These are phyloP conservation scores for Eurytoma adleriae DNA, from an alignment of 2,888 invertebrate genomes.

Conservation along the genomic window DNA sequence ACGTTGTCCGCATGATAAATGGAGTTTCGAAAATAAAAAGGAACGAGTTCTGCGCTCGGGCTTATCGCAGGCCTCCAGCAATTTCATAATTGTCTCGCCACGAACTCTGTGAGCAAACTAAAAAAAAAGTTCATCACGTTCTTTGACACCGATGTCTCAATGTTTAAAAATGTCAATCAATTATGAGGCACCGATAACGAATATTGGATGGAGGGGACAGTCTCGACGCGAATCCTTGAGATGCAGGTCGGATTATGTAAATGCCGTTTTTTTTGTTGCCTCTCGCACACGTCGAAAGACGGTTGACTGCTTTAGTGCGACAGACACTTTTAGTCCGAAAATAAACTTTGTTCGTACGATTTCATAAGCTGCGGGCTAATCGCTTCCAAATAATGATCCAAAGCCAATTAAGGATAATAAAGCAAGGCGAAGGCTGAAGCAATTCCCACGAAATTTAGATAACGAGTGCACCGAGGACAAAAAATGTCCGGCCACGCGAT, in stretches of 20 bases:
- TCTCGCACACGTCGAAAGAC: no score
- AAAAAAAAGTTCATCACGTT: no score
- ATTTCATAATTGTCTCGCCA: slow-evolving; percentile 28
- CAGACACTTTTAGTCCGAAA: neutral
- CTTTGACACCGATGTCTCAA: no score
- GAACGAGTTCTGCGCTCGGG: slow-evolving; percentile 4
- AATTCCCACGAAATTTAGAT: slow-evolving; percentile 24
- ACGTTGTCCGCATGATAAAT: slow-evolving; percentile 39
- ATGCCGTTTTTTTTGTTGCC: neutral
- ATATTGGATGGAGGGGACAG: no score
- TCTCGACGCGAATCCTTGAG: no score
- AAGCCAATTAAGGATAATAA: slow-evolving; percentile 17
- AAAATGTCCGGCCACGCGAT: neutral
- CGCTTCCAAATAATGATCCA: neutral
- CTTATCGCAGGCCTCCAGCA: neutral
- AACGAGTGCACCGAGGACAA: slow-evolving; percentile 13
- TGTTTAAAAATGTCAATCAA: no score
- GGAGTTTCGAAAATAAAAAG: slow-evolving; percentile 22
- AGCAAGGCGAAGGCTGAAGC: neutral
- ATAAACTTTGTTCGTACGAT: neutral
- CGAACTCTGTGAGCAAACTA: neutral
- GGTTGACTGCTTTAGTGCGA: neutral
- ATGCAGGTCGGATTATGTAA: slow-evolving; percentile 1
- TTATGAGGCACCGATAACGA: no score
- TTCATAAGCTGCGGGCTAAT: neutral